A percentile compares a stretch with the other conserved stretches of the same genome.
Conservation (phyloP, 2,797 vertebrate species). For the Rhodeus uyekii region DNA sequence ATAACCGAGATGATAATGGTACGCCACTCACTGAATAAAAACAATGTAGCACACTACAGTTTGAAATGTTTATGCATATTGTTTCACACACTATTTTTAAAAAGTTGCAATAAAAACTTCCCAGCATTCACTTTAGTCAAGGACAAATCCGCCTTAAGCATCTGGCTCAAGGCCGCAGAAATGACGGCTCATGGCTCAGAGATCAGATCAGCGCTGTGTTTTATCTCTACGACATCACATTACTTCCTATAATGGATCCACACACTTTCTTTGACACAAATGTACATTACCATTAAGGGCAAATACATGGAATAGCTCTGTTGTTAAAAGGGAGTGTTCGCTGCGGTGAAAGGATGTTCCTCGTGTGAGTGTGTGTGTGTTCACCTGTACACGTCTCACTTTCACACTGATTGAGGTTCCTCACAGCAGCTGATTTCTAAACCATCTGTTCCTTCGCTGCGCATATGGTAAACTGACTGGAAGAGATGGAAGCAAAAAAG, state of each 20-base stretch:
- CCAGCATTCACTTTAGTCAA: neutral
- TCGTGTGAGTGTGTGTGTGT: constrained; percentile 1
- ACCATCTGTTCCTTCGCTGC: constrained; percentile 16
- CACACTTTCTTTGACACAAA: neutral
- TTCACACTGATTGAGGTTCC: constrained; percentile 12
- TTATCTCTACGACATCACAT: neutral
- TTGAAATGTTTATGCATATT: neutral
- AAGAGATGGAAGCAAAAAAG: neutral
- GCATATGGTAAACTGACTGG: constrained; percentile 10
- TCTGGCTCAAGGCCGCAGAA: neutral
- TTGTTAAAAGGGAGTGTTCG: neutral
- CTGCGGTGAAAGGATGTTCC: constrained; percentile 11
- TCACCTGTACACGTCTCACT: neutral
- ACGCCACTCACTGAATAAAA: neutral
- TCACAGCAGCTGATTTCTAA: constrained; percentile 9
- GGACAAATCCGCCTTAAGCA: neutral
- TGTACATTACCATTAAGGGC: neutral
- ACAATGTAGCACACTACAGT: neutral
- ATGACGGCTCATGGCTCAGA: neutral
- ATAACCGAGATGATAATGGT: neutral
- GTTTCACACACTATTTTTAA: neutral
- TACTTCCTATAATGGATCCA: neutral
- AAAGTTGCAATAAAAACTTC: neutral
- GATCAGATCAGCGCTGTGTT: neutral
- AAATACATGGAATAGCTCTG: neutral